A percentile compares a stretch with the other conserved stretches of the same genome.
Conservation (phyloP, 1,140 invertebrate species). For the Triops cancriformis region DNA sequence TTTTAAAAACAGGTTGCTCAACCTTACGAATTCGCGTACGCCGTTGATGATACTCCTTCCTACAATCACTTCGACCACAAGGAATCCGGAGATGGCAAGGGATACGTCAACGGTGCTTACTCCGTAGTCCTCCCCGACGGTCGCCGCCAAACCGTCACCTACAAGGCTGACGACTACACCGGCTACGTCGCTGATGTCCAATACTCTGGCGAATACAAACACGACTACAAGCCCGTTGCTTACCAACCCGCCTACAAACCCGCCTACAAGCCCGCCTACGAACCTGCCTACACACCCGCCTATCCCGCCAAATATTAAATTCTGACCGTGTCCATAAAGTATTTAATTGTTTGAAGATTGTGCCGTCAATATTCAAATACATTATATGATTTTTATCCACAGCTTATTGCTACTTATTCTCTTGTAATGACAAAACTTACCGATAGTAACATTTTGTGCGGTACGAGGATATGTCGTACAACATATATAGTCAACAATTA, state of each 20-base stretch:
- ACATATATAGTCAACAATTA: too few species aligned
- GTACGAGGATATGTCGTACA: too few species aligned
- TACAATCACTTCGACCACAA: slow-evolving; percentile 65
- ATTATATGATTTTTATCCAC: background rate
- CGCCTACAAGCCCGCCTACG: background rate
- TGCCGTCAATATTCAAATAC: background rate
- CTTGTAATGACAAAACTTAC: too few species aligned
- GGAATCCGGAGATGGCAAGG: slow-evolving; percentile 52
- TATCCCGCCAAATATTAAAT: background rate
- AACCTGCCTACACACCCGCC: background rate
- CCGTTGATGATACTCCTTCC: slow-evolving; percentile 55
- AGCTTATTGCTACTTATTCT: background rate
- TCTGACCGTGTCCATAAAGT: background rate
- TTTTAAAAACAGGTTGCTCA: slow-evolving; percentile 10
- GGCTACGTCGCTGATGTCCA: slow-evolving; percentile 70
- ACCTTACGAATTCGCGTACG: slow-evolving; percentile 62
- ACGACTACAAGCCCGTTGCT: slow-evolving; percentile 34
- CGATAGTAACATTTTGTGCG: too few species aligned
- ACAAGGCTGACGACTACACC: slow-evolving; percentile 65
- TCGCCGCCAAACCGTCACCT: slow-evolving; percentile 62
- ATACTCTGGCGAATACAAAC: slow-evolving; percentile 60
- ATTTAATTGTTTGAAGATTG: slow-evolving; percentile 2
- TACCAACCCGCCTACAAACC: slow-evolving; percentile 13
- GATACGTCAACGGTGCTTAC: slow-evolving; percentile 55
- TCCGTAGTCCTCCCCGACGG: slow-evolving; percentile 67